Evolutionary conservation across 2,888 invertebrate genomes (phyloP), one percentile per base, ranked within the genome.

Genomic region (Archips crataeganus): DNA sequence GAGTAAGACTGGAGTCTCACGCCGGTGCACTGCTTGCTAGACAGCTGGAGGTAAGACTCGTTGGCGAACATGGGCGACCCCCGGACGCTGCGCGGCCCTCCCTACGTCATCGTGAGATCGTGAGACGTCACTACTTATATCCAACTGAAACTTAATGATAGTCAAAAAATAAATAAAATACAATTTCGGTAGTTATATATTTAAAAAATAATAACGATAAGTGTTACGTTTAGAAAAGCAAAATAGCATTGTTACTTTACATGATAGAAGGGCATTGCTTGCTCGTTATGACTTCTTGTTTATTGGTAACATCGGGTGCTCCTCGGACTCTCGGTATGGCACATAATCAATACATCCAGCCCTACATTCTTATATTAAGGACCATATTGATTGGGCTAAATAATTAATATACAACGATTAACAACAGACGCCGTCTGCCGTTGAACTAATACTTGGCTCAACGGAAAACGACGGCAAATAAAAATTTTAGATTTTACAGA

Each of bases 311-410:
- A 90, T 92, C 89, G 83, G 80, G 66, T 42, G 84, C 79, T 87
- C 89, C 91, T 91, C 92, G 93, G 92, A 91, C 89, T 90, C 90
- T 85, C 80, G 84, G 85, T 94, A 94, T 94, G 94, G 94, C 94
- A 94, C 94, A 91, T 90, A 87, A 85, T 89, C 84, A 87, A 88
- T 77, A 76, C 75, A 74, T 85, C 84, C 84, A 83, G 88, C 81
- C 80, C 82, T 82, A 85, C 89, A 88, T 89, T 90, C 88, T 92
- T 92, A 93, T 90, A 93, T 91, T 92, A 93, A 92, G 92, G 93
- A 93, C 91, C 93, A 91, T 89, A 85, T 78, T 77, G 79, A 80
- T 84, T 79, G 83, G 82, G 79, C 80, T 81, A 82, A 81, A 82
- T 79, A 83, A 82, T 79, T 80, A 81, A 78, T 80, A 84, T 82